Percentiles rank a stretch among this genome's conserved stretches.
Conservation (phyloP, 2,888 invertebrate species). For the Sphaerophoria taeniata region DNA sequence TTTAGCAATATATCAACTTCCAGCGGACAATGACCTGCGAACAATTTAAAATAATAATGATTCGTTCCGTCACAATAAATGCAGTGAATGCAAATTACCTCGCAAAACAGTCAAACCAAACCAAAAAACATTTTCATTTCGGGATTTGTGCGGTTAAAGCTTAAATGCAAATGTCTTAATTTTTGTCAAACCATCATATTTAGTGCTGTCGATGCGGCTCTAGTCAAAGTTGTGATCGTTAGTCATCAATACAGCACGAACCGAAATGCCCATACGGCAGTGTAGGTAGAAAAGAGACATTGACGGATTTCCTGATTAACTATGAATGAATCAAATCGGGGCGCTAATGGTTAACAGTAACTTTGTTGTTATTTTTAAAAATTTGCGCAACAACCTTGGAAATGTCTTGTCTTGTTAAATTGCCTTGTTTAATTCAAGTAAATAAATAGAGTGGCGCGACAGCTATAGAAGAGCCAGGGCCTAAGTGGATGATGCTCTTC, state of each 20-base stretch:
- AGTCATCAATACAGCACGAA: conserved; percentile 13
- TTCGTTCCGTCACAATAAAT: conserved; percentile 63
- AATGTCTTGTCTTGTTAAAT: no score
- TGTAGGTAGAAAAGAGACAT: not conserved
- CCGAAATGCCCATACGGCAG: conserved; percentile 22
- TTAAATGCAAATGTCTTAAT: conserved; percentile 11
- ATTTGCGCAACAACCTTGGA: no score
- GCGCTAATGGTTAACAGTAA: no score
- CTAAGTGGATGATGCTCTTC: no score
- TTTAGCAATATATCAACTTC: conserved; percentile 29
- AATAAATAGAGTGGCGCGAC: no score
- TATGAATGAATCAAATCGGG: no score
- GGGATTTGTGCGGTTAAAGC: not conserved
- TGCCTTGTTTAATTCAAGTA: no score
- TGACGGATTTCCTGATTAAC: not conserved
- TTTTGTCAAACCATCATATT: conserved; percentile 13
- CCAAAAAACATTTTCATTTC: conserved; percentile 8
- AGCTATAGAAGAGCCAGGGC: no score
- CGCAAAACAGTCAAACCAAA: conserved; percentile 35
- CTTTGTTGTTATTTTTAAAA: no score
- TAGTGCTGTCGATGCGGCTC: not conserved
- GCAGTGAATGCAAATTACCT: conserved; percentile 65
- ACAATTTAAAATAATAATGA: conserved; percentile 50
- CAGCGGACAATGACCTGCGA: conserved; percentile 49
- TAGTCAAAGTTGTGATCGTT: conserved; percentile 17